A percentile compares a stretch with the other conserved stretches of the same genome.
Evolutionary conservation across 2,888 invertebrate genomes (phyloP).

Genomic region (Blastobasis lacticolella): DNA sequence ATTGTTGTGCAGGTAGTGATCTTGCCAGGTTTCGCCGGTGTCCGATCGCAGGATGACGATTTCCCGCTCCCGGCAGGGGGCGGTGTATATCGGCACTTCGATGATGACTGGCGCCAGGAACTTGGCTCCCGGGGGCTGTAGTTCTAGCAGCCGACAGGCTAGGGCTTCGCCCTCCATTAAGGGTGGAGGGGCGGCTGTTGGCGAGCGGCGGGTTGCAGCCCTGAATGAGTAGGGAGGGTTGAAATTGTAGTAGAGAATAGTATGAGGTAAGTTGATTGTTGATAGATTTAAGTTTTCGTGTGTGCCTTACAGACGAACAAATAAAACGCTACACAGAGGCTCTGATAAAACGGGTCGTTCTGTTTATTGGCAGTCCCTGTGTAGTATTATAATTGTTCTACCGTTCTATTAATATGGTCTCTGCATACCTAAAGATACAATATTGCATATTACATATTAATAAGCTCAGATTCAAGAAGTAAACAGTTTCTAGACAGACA

Average conservation of each 20-base stretch:
- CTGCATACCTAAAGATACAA: too few species aligned
- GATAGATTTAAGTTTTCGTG: too few species aligned
- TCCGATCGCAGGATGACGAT: constrained; percentile 96
- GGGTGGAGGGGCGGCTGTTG: constrained; percentile 89
- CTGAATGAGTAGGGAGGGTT: constrained; percentile 20
- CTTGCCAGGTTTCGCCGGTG: constrained; percentile 98
- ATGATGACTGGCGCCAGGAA: constrained; percentile 97
- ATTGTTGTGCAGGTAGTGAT: constrained; percentile 81
- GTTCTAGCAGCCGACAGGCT: constrained; percentile 93
- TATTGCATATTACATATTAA: too few species aligned
- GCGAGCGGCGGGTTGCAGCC: constrained; percentile 58
- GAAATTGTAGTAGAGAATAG: background rate
- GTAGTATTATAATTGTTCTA: too few species aligned
- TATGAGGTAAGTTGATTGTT: too few species aligned
- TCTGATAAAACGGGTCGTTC: too few species aligned
- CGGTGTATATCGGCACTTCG: constrained; percentile 98
- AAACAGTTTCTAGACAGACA: too few species aligned
- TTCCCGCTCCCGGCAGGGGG: constrained; percentile 95
- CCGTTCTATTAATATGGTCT: too few species aligned
- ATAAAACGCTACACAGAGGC: too few species aligned
- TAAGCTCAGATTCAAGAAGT: too few species aligned
- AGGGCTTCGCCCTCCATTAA: constrained; percentile 98
- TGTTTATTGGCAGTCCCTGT: too few species aligned
- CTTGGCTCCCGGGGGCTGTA: constrained; percentile 96
- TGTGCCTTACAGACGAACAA: too few species aligned